Base-by-base conservation (phyloP, 2,888 invertebrate genomes). In the Geotrupes spiniger region DNA sequence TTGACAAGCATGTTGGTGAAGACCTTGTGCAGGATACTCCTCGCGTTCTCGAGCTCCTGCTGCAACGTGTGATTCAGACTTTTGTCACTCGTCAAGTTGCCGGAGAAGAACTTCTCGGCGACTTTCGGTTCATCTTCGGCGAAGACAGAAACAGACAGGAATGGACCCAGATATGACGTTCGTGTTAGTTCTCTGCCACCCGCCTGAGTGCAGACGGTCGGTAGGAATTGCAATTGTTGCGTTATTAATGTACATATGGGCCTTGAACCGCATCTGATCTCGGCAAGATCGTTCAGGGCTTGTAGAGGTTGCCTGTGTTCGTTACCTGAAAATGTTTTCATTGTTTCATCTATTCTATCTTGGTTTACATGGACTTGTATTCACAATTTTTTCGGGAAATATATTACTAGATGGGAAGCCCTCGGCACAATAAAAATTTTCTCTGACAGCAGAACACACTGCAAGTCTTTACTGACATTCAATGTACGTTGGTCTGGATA, bases 51-150 rank as follows among this genome's bases (percentile, higher is more conserved):
- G 56, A 95, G 75, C 70, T 90, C 89, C 64, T 87, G 80, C 60
- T 89, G 89, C 28, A 92, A 68, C 0, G 86, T 83, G 57, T 83
- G 78, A 53, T 83, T 84, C 42, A 87, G 75, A 51, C 82, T 80
- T 54, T 83, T 82, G 65, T 87, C 85, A 25, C 78, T 74, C 4
- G 48, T 45, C 1, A 76, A 74, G 51, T 80, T 82, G 39, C 61
- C 62, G 16, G 73, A 73, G 65, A 83, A 81, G 63, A 81, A 84
- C 53, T 81, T 86, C 61, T 92, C 90, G 0, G 90, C 91, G n/a
- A 93, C 83, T 57, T 89, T 84, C 0, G 89, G 89, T 69, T 92
- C 90, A 70, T 96, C 96, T 67, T 97, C 96, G 27, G 91, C 92
- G 71, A 96, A 93, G 1, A 95, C 82, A 0, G 96, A 95, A 0